Conservation (phyloP, 2,888 invertebrate species). For the Caenorhabditis doughertyi region DNA sequence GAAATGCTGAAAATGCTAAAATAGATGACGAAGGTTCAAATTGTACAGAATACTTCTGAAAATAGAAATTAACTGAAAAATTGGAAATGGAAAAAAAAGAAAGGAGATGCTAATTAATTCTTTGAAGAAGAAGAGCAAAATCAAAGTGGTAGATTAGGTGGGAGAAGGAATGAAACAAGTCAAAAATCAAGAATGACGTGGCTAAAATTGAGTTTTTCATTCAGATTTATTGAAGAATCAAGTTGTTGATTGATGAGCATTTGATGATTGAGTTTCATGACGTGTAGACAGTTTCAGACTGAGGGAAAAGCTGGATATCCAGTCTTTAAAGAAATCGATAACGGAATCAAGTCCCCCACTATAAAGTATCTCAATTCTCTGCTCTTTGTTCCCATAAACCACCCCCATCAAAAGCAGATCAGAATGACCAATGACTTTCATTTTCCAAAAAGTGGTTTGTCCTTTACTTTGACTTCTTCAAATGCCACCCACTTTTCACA, state of each 20-base stretch:
- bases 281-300: no score
- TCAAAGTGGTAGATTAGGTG: constrained; percentile 23
- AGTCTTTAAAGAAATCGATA: no score
- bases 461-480: constrained; percentile 16
- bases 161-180: constrained; percentile 5
- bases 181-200: constrained; percentile 40
- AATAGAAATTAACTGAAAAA: constrained; percentile 9
- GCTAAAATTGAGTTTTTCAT: not conserved
- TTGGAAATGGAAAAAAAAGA: constrained; percentile 18
- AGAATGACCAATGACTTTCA: constrained; percentile 21
- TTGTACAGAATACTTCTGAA: constrained; percentile 12
- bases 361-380: not conserved
- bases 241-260: not conserved
- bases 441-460: constrained; percentile 20
- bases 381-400: not conserved
- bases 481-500: constrained; percentile 9
- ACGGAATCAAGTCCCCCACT: not conserved
- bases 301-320: no score
- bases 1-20: constrained; percentile 23
- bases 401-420: not conserved
- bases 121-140: constrained; percentile 25
- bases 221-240: not conserved
- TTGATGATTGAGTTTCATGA: no score
- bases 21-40: constrained; percentile 5
- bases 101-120: constrained; percentile 52